Conservation (phyloP, 2,888 invertebrate genomes). For the Watsonalla cultraria region DNA sequence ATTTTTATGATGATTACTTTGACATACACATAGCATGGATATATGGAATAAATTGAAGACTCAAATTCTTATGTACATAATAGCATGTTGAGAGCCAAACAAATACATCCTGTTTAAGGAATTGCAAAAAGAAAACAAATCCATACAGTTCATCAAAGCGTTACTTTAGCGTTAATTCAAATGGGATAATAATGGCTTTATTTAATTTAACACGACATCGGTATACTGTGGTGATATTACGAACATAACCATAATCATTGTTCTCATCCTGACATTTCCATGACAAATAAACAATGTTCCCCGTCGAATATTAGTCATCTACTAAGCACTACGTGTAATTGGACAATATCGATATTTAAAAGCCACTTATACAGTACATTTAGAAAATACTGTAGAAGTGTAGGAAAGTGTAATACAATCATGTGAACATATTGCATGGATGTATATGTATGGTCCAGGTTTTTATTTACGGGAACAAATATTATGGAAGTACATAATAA, state of each 20-base stretch:
- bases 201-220: not conserved
- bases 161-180: not conserved
- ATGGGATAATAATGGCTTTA: not conserved
- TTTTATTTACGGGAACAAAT: too few species aligned
- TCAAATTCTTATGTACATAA: slow-evolving; percentile 53
- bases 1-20: slow-evolving; percentile 46
- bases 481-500: too few species aligned
- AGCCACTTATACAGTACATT: too few species aligned
- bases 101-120: slow-evolving; percentile 14
- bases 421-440: too few species aligned
- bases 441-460: too few species aligned
- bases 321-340: too few species aligned
- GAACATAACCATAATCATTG: not conserved
- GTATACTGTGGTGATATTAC: not conserved
- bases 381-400: too few species aligned
- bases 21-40: slow-evolving; percentile 37
- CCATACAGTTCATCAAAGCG: not conserved
- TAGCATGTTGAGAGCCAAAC: slow-evolving; percentile 21
- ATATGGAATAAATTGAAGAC: slow-evolving; percentile 33
- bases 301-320: too few species aligned
- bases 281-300: too few species aligned
- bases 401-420: too few species aligned
- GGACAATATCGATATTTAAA: too few species aligned
- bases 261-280: too few species aligned
- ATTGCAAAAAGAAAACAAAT: not conserved